Conservation (phyloP, 2,113 vertebrate genomes). For the Microtus montanus region DNA sequence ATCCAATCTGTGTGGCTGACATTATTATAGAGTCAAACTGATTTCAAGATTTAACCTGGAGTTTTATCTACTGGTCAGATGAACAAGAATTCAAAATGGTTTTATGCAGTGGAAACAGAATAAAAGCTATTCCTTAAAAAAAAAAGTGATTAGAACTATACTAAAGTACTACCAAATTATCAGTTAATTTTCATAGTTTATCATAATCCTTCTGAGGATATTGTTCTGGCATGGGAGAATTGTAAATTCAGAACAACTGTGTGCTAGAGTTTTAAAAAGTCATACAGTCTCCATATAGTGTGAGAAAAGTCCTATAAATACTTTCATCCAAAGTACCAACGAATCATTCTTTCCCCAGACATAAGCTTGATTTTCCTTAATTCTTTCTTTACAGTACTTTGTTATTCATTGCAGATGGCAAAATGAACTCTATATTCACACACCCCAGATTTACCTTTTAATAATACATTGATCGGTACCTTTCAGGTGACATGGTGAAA, state of each 20-base stretch:
- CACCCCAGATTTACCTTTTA: not conserved
- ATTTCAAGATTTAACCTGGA: not conserved
- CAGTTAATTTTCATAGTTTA: not conserved
- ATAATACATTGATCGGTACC: not conserved
- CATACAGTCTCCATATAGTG: not conserved
- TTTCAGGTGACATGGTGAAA: not conserved
- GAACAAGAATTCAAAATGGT: not conserved
- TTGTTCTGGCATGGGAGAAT: not conserved
- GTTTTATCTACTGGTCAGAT: not conserved
- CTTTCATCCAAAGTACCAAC: not conserved
- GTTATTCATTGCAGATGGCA: not conserved
- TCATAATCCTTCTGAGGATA: not conserved
- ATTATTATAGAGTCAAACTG: not conserved
- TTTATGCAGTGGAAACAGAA: not conserved
- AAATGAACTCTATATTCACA: not conserved
- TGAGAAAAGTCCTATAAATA: slow-evolving; percentile 46
- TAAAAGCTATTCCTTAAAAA: not conserved
- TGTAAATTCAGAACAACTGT: not conserved
- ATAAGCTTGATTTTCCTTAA: not conserved
- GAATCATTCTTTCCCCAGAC: not conserved
- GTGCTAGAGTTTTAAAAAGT: not conserved
- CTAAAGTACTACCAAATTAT: not conserved
- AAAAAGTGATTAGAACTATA: not conserved
- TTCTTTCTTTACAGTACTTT: not conserved
- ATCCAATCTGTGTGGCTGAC: not conserved